Percentiles rank a stretch among this genome's conserved stretches.
Evolutionary conservation across 2,797 vertebrate species (phyloP).

Genomic region (Notoglanidium macrostoma): DNA sequence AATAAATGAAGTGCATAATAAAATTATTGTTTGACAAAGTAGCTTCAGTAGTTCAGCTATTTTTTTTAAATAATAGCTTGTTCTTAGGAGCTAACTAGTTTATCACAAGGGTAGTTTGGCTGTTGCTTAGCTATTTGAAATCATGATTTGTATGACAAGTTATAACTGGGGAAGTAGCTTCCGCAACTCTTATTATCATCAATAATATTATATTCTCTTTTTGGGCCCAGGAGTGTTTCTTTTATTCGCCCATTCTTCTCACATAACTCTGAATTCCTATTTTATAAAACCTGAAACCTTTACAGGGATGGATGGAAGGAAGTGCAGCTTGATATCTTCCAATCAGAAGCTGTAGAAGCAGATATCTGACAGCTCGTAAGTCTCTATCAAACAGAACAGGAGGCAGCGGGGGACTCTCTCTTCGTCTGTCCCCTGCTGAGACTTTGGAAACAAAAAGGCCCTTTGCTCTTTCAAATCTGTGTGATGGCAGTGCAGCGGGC

Average conservation of each 20-base stretch:
- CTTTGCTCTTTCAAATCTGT: constrained; percentile 50
- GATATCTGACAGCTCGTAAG: constrained; percentile 42
- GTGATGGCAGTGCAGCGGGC: constrained; percentile 46
- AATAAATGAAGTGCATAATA: neutral
- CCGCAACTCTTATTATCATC: neutral
- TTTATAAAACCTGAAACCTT: constrained; percentile 11
- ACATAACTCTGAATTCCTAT: neutral
- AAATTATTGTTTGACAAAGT: neutral
- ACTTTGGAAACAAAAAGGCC: constrained; percentile 51
- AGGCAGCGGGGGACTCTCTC: constrained; percentile 37
- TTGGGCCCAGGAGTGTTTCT: neutral
- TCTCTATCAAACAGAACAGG: constrained; percentile 42
- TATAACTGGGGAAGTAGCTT: neutral
- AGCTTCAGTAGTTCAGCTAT: neutral
- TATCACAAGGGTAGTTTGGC: neutral
- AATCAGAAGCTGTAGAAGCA: constrained; percentile 33
- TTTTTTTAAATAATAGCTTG: neutral
- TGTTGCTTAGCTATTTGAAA: neutral
- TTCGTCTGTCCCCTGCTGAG: constrained; percentile 27
- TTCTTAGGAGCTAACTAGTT: neutral
- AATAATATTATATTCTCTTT: neutral
- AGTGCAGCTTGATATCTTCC: constrained; percentile 34
- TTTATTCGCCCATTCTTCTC: constrained; percentile 5
- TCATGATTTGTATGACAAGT: neutral
- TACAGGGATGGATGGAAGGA: neutral